Base-by-base conservation (phyloP, 2,888 invertebrate species). In the Platycheirus rosarum region DNA sequence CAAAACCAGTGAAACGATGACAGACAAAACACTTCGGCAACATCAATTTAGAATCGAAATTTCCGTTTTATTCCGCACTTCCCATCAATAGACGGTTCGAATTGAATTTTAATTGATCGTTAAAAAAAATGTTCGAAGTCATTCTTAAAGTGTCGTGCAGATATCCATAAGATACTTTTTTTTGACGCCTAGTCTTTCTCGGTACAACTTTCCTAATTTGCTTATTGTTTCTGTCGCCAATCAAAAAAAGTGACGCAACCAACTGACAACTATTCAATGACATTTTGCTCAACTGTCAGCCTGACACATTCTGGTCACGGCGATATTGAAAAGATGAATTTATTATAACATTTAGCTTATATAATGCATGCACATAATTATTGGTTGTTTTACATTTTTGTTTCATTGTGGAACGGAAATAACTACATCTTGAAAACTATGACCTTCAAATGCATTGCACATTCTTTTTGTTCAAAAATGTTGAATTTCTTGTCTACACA, bases 41-140 rank as follows among this genome's bases (percentile, higher is more conserved):
- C 57, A 57, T 23, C 57, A 57, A 57, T 57, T 57, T 57, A 55
- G 55, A 20, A 16, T 35, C 18, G 3, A 51, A 51, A 51, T 51
- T 53, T 53, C 4, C 51, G 13, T 42, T 42, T 29, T 26, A 44
- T 26, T 37, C 55, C 20, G 48, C 60, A 42, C 40, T 63, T 49
- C 9, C 49, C 20, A 44, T 44, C 46, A 14, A 62, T 37, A 60
- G 51, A 46, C 51, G 5, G 53, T 46, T 65, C 20, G 16, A 70
- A 70, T 65, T 70, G 69, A 63, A 70, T 70, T 77, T 77, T 65
- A 65, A 77, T 77, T 65, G 76, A 65, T 49, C 76, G 49, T 77
- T 55, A 70, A 77, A 69, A 32, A 23, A 32, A 6, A 32, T 32
- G 29, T 8, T 32, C 29, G 29, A 32, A 7, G 8, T 7, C 5